These are phyloP conservation scores for Sandelia bainsii DNA, from an alignment of 2,797 vertebrate species.

Conservation along the genomic window DNA sequence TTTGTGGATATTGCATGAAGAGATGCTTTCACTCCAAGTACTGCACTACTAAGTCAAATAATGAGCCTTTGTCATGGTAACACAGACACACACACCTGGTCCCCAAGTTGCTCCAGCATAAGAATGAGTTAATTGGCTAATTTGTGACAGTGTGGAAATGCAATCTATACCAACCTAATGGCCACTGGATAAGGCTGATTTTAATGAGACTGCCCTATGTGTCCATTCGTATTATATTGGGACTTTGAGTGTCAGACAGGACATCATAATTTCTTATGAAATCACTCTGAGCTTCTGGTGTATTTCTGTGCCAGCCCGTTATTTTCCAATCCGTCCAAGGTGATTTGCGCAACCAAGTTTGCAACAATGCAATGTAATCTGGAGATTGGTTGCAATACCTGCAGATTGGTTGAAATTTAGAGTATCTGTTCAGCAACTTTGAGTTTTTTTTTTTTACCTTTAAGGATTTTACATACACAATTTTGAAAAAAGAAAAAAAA, in stretches of 20 bases:
- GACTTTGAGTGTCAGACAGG: constrained; percentile 4
- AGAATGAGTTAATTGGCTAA: constrained; percentile 45
- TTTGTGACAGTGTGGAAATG: constrained; percentile 26
- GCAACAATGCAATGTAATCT: neutral
- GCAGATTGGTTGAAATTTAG: constrained; percentile 7
- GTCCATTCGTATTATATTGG: constrained; percentile 14
- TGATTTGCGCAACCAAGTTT: constrained; percentile 2
- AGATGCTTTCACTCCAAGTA: constrained; percentile 4
- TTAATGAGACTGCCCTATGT: constrained; percentile 42
- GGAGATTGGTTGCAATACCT: constrained; percentile 10
- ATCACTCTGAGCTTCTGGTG: constrained; percentile 12
- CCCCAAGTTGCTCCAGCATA: neutral
- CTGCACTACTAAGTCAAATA: constrained; percentile 32
- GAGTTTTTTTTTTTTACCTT: constrained; percentile 5
- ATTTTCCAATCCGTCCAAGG: constrained; percentile 15
- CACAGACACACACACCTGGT: constrained; percentile 26
- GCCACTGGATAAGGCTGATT: constrained; percentile 11
- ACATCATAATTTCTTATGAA: constrained; percentile 28
- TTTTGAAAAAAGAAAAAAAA: constrained; percentile 10
- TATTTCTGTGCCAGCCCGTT: constrained; percentile 4
- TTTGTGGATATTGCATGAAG: constrained; percentile 9
- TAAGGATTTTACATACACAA: constrained; percentile 15
- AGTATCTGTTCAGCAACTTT: constrained; percentile 10
- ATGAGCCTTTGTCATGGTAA: constrained; percentile 66
- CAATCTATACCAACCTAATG: constrained; percentile 33